phyloP scores from a whole-genome alignment of 2,888 invertebrate genomes.

The Trichacis sp. region DNA sequence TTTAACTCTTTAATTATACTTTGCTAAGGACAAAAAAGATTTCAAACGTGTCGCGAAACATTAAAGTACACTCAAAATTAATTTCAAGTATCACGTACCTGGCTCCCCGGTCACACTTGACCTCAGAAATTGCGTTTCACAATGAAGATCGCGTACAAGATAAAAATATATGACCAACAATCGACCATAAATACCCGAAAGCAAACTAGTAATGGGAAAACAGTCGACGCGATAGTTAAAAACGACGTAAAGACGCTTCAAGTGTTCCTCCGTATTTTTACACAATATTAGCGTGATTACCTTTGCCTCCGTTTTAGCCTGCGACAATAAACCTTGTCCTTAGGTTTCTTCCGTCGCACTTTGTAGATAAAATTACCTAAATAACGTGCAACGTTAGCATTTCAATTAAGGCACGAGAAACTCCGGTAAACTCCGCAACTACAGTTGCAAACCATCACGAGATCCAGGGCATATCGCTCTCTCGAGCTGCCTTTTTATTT shows the following conservation, averaged over 20 bases:
- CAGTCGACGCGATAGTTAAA: neutral
- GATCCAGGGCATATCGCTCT: neutral
- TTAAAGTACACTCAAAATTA: neutral
- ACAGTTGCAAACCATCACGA: too few species aligned
- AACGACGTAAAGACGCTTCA: too few species aligned
- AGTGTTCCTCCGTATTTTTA: too few species aligned
- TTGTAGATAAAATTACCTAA: conserved; percentile 36
- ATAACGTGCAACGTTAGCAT: conserved; percentile 35
- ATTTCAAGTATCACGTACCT: neutral
- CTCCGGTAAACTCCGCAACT: neutral
- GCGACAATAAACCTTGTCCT: conserved; percentile 27
- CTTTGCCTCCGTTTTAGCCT: conserved; percentile 12
- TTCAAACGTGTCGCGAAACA: neutral
- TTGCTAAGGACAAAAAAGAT: neutral
- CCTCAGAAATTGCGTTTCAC: neutral
- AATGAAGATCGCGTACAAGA: neutral
- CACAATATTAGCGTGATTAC: neutral
- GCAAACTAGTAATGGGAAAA: too few species aligned
- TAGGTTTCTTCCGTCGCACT: conserved; percentile 21
- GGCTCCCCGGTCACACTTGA: neutral
- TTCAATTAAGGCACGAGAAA: conserved; percentile 34
- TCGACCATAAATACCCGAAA: neutral
- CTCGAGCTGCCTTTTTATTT: neutral
- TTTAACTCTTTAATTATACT: neutral
- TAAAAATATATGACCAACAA: neutral